Evolutionary conservation across 1,140 invertebrate genomes (phyloP), one percentile per base, ranked within the genome.

Genomic region (Chelonus insularis): DNA sequence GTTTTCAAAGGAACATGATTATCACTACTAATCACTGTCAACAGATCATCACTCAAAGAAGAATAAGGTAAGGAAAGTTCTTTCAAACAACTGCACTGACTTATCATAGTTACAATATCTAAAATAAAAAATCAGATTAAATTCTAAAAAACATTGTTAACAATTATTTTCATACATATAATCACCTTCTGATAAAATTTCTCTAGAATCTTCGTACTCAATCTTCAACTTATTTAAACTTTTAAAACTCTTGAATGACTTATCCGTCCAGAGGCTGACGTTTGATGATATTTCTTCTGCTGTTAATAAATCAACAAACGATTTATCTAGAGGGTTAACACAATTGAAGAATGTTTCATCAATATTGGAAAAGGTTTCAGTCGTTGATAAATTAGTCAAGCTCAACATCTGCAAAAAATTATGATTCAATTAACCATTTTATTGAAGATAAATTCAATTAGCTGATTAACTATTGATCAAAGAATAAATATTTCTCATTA

Each of bases 21-120:
- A 2, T 71, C 51, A 11, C 66, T 56, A 21, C 71, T 68, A 2
- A 81, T 59, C 2, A 72, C 71, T 11, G 64, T 64, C 0, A 81
- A 57, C 1, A 81, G 63, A 12, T 80, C 74, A 14, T 81, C 77
- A 43, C 70, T 80, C 1, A 81, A 54, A 0, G 76, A 51, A 0
- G 75, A 73, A 60, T 78, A 80, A 1, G 73, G 72, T 1, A 81
- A 16, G 1, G 77, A 79, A 4, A 81, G 47, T 62, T 81, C 79
- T 23, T 74, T 72, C 3, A 81, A 66, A 20, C 62, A 64, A 6
- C 50, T 51, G 41, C 71, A 78, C 14, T 74, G 57, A 12, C 60
- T 73, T 0, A 73, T 69, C 2, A 75, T 61, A 12, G 63, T 62
- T 14, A 74, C 48, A 25, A 80, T 74, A 23, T 73, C 79, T 81